Evolutionary conservation across 1,140 invertebrate genomes (phyloP).

Genomic region (Papilio aristodemus): DNA sequence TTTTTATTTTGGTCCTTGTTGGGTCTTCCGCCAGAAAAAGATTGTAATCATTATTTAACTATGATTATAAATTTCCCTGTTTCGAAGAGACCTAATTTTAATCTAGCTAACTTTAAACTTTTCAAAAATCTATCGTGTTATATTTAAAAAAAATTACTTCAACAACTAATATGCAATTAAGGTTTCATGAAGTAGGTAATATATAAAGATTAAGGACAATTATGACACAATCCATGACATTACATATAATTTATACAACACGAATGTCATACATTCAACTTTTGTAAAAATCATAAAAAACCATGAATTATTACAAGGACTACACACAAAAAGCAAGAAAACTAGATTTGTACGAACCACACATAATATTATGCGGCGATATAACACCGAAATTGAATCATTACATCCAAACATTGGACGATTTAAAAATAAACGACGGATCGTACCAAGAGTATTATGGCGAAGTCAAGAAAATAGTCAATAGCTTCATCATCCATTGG

Average conservation of each 20-base stretch:
- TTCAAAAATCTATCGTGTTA: no score
- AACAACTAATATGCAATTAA: no score
- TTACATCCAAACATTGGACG: constrained; percentile 44
- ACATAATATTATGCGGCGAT: constrained; percentile 46
- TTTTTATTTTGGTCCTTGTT: constrained; percentile 16
- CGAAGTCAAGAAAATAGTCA: constrained; percentile 52
- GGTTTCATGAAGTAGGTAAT: no score
- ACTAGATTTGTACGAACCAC: constrained; percentile 38
- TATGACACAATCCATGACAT: background rate
- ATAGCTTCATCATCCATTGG: constrained; percentile 53
- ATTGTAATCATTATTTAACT: no score
- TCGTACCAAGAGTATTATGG: constrained; percentile 55
- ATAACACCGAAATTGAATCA: constrained; percentile 45
- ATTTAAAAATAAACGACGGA: constrained; percentile 47
- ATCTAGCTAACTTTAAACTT: no score
- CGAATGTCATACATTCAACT: background rate
- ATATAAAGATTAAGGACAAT: no score
- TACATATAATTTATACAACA: constrained; percentile 27
- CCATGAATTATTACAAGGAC: constrained; percentile 53
- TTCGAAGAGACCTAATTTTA: no score
- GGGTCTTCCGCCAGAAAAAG: no score
- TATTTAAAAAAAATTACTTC: no score
- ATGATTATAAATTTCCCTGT: no score
- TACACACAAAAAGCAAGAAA: constrained; percentile 48
- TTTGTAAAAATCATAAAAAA: constrained; percentile 4